phyloP scores from a whole-genome alignment of 2,797 vertebrate genomes.

The Sarcoramphus papa region DNA sequence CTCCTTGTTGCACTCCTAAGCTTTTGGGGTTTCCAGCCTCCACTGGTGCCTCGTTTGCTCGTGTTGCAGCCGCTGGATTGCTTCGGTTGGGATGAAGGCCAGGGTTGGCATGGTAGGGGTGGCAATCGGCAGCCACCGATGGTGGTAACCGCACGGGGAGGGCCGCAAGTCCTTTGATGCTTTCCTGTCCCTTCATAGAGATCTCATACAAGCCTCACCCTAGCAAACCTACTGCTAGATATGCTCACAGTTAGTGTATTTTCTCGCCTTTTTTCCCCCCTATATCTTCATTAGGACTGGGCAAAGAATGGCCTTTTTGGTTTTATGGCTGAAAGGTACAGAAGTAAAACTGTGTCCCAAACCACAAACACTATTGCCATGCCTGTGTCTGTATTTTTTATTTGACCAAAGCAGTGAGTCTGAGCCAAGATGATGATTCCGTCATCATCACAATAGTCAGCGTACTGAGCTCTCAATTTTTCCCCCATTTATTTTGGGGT shows the following conservation, averaged over 20 bases:
- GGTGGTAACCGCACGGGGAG: not conserved
- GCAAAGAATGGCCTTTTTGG: not conserved
- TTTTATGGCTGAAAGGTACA: not conserved
- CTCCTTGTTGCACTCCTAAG: not conserved
- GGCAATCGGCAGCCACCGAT: not conserved
- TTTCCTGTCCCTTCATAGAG: not conserved
- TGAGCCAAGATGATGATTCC: not conserved
- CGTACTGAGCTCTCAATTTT: not conserved
- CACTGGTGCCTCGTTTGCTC: not conserved
- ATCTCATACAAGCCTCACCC: not conserved
- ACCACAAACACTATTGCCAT: not conserved
- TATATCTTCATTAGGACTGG: not conserved
- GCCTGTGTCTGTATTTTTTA: not conserved
- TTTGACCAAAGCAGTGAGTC: not conserved
- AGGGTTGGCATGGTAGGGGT: not conserved
- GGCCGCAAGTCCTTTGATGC: not conserved
- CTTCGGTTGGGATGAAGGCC: not conserved
- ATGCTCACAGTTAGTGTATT: not conserved
- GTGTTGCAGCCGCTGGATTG: not conserved
- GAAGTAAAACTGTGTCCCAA: not conserved
- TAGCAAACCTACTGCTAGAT: not conserved
- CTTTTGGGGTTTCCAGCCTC: not conserved
- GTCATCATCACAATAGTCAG: not conserved
- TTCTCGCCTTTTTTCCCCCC: fast-evolving
- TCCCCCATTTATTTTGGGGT: no score